Percentiles rank a stretch among this genome's conserved stretches.
phyloP scores from a whole-genome alignment of 2,888 invertebrate species.

The Cinara cedri region DNA sequence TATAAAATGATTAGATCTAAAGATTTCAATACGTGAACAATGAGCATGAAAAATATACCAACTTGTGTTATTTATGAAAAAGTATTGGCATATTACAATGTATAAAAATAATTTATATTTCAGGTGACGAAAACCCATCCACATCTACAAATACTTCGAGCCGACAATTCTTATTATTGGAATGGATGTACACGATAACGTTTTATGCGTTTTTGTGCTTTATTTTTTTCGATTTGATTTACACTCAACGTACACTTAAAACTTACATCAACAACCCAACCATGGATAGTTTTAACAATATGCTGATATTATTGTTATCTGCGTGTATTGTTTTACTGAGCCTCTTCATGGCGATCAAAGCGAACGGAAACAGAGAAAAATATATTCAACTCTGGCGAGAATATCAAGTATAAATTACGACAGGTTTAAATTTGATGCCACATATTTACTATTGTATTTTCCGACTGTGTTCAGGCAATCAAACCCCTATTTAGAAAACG shows the following conservation, averaged over 20 bases:
- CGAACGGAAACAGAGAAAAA: not conserved
- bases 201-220: conserved; percentile 14
- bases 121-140: not conserved
- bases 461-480: not conserved
- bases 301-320: not conserved
- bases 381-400: conserved; percentile 14
- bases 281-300: conserved; percentile 14
- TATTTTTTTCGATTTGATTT: not conserved
- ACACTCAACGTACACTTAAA: not conserved
- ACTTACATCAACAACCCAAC: not conserved
- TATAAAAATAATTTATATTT: no score
- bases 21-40: not conserved
- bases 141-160: not conserved
- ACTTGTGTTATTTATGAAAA: no score
- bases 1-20: not conserved
- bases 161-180: not conserved
- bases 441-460: no score
- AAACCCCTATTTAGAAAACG: not conserved
- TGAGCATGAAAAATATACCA: not conserved
- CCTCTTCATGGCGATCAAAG: conserved; percentile 4
- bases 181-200: conserved; percentile 12
- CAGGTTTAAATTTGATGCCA: no score
- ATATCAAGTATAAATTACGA: conserved; percentile 21
- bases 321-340: not conserved
- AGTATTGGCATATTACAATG: no score